A percentile compares a stretch with the other conserved stretches of the same genome.
Evolutionary conservation across 2,797 vertebrate species (phyloP).

Genomic region (Oreortyx pictus): DNA sequence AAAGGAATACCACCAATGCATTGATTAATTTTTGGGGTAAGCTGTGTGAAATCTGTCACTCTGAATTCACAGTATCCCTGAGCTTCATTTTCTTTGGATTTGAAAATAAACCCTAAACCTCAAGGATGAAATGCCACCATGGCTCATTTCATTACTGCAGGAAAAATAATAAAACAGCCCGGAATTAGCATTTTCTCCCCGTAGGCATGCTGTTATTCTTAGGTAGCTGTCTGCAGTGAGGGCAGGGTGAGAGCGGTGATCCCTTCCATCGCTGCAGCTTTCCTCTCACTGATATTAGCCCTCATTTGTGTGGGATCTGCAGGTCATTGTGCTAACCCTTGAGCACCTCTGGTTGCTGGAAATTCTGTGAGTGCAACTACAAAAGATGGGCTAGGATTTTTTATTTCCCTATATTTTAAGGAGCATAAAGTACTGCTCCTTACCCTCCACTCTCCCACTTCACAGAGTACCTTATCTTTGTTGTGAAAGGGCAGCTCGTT

Average conservation of each 20-base stretch:
- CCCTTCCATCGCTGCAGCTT: neutral
- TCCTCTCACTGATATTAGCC: neutral
- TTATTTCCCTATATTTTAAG: neutral
- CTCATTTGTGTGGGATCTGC: neutral
- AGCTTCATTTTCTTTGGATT: conserved; percentile 61
- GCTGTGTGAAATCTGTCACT: conserved; percentile 40
- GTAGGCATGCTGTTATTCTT: fast-evolving
- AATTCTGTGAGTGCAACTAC: neutral
- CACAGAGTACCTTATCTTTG: neutral
- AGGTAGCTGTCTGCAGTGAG: neutral
- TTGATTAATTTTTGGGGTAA: conserved; percentile 60
- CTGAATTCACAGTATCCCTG: neutral
- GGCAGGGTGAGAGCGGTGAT: neutral
- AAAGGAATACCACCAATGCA: neutral
- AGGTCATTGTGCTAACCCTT: fast-evolving
- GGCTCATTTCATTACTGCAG: conserved; percentile 24
- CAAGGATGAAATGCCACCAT: neutral
- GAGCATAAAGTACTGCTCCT: neutral
- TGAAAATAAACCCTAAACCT: conserved; percentile 49
- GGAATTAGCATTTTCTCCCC: neutral
- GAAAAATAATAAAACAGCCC: conserved; percentile 2
- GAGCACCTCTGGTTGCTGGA: neutral
- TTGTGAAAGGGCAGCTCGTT: neutral
- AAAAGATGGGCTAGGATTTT: neutral
- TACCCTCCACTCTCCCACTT: neutral